A percentile compares a stretch with the other conserved stretches of the same genome.
Conservation (phyloP, 2,113 vertebrate species). For the Nanger granti region DNA sequence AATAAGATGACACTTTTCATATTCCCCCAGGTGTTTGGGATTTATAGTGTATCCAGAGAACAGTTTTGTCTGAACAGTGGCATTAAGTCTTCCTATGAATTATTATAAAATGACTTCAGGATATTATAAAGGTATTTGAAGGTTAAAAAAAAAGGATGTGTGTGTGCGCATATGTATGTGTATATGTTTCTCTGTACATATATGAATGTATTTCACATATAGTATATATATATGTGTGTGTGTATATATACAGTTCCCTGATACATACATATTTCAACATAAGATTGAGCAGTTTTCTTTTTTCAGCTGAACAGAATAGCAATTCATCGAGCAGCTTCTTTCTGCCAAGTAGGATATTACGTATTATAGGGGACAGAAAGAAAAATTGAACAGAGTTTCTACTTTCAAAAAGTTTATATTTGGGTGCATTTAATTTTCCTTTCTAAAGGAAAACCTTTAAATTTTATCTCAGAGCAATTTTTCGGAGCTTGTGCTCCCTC, state of each 20-base stretch:
- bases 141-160: background rate
- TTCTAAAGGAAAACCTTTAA: slow-evolving; percentile 13
- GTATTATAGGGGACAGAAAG: background rate
- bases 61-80: background rate
- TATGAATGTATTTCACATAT: background rate
- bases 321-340: background rate
- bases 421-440: background rate
- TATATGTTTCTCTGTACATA: background rate
- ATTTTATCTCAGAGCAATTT: slow-evolving; percentile 22
- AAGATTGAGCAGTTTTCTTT: background rate
- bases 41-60: background rate
- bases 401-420: background rate
- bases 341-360: background rate
- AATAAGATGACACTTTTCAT: background rate
- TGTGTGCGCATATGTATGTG: background rate
- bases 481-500: background rate
- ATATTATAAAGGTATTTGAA: background rate
- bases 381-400: background rate
- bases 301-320: background rate
- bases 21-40: too few relatives aligned
- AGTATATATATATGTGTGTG: background rate
- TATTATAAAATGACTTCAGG: background rate
- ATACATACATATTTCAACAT: background rate
- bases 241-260: background rate
- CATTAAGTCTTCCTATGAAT: slow-evolving; percentile 27